A percentile compares a stretch with the other conserved stretches of the same genome.
Conservation (phyloP, 1,140 invertebrate genomes). For the Lanistes nyassanus region DNA sequence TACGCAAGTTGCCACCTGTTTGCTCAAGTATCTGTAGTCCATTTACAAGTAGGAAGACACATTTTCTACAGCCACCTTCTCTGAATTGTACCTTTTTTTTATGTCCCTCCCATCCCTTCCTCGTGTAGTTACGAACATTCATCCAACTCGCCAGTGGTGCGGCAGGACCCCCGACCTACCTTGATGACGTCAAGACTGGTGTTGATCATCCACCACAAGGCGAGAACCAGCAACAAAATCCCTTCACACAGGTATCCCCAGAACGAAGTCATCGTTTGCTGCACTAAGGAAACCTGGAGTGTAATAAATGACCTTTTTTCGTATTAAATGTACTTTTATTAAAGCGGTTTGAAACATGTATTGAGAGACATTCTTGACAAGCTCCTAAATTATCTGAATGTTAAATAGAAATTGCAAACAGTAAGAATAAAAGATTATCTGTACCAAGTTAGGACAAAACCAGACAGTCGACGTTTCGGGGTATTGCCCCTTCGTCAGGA, state of each 20-base stretch:
- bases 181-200: constrained; percentile 4
- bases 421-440: background rate
- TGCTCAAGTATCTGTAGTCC: too few species aligned
- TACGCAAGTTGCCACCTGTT: too few species aligned
- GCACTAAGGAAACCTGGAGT: background rate
- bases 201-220: constrained; percentile 22
- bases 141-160: too few species aligned
- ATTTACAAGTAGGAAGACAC: too few species aligned
- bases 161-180: constrained; percentile 6
- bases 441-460: too few species aligned
- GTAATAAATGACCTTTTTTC: background rate
- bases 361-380: background rate
- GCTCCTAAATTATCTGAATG: background rate
- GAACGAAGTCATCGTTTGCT: constrained; percentile 17
- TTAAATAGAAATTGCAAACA: background rate
- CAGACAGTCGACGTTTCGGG: too few species aligned
- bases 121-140: too few species aligned
- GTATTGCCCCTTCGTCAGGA: too few species aligned
- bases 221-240: constrained; percentile 1
- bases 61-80: too few species aligned
- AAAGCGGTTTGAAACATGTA: background rate
- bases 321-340: background rate
- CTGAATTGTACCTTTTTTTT: too few species aligned
- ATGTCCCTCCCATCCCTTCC: too few species aligned
- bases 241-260: constrained; percentile 23